These are phyloP conservation scores for Amphiprion percula DNA, from an alignment of 2,113 vertebrate species.

Conservation along the genomic window DNA sequence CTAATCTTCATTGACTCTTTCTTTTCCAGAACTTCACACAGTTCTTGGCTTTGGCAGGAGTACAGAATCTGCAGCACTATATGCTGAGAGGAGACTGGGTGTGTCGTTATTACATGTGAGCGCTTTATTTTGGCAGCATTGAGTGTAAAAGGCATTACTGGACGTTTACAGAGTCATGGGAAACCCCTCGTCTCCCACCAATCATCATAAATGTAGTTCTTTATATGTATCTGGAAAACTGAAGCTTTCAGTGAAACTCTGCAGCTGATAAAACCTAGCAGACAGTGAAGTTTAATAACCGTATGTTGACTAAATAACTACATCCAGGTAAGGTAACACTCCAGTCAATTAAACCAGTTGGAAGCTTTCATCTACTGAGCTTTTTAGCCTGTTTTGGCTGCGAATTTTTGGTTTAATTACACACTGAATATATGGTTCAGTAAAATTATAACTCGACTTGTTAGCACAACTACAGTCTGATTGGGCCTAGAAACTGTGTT, in stretches of 20 bases:
- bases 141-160: constrained; percentile 19
- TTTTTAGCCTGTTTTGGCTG: too few relatives aligned
- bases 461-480: too few relatives aligned
- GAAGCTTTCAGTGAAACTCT: constrained; percentile 8
- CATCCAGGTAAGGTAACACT: not conserved
- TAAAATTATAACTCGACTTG: too few relatives aligned
- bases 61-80: not conserved
- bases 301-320: not conserved
- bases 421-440: too few relatives aligned
- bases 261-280: constrained; percentile 9
- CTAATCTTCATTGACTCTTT: not conserved
- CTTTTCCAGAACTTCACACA: not conserved
- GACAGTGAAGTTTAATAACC: not conserved
- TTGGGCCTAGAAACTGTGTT: too few relatives aligned
- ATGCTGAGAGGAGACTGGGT: constrained; percentile 5
- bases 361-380: too few relatives aligned
- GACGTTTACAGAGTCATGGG: constrained; percentile 26
- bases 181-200: constrained; percentile 23
- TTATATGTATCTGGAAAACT: constrained; percentile 29
- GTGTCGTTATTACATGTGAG: constrained; percentile 13
- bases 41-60: not conserved
- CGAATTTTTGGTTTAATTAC: too few relatives aligned
- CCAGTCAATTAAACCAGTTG: too few relatives aligned
- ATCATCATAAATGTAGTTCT: constrained; percentile 8
- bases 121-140: constrained; percentile 9